Base-by-base conservation (phyloP, 2,888 invertebrate species). In the Papilio demoleus region DNA sequence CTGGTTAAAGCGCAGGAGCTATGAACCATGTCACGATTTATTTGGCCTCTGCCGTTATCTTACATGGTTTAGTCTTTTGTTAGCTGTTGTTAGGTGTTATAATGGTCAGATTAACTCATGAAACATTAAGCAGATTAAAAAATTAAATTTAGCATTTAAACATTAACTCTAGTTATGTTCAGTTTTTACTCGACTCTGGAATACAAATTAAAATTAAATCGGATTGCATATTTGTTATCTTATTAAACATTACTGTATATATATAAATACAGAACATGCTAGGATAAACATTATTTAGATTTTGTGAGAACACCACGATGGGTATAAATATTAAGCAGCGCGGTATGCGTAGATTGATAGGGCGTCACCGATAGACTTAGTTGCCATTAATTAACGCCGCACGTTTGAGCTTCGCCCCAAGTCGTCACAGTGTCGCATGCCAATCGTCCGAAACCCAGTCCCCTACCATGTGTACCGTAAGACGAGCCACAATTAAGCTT, bases 351-450 rank as follows among this genome's bases (percentile, higher is more conserved):
- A 88, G 88, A 90, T 90, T 85, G 88, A 91, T 89, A 82, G 84
- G 77, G 84, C 88, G 88, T 87, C 84, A 79, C 86, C 85, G 85
- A 87, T 87, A 87, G 88, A 90, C 31, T 3, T 6, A 31, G 31
- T 78, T 80, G 80, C 76, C 81, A 86, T 88, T 89, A 90, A 90
- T 90, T 89, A 88, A 81, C 85, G 79, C 84, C 79, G 79, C 76
- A 75, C 79, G 77, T 77, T 77, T 77, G 81, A 78, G 80, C 77
- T 77, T 76, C 74, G 75, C 75, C 80, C 81, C 73, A 73, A 76
- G 77, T 76, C 81, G 83, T 80, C 78, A 81, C 81, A 79, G 80
- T 77, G 79, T 75, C 74, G 79, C 72, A 65, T 77, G 78, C 83
- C 84, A 88, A 88, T 88, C 83, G 88, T 72, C 84, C 86, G 85